Evolutionary conservation across 2,888 invertebrate species (phyloP), one percentile per base, ranked within the genome.

Genomic region (Cyaniris semiargus): DNA sequence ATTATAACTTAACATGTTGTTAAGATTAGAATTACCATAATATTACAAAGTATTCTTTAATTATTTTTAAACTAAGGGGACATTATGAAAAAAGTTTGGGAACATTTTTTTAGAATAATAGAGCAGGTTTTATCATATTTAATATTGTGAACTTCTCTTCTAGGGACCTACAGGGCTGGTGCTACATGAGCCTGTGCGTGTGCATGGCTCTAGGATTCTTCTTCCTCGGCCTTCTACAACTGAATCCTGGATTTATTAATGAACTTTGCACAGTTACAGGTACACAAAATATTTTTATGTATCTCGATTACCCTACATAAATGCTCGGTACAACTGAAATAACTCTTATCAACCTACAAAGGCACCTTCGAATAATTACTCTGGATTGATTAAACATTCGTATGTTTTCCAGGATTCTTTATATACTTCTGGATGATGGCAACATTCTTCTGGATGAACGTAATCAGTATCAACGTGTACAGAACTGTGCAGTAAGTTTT

Each of bases 401-500:
- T 56, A 71, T 70, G 34, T 23, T 77, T 85, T 87, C 78, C 84
- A 95, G 95, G 95, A 18, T 95, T 95, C 82, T 82, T 94, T 15
- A 89, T 95, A 10, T 96, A 95, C 84, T 94, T 94, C 80, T 95
- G 95, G 87, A 95, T 96, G 90, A 89, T 96, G 85, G 94, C 95
- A 1, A 95, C 96, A n/a, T 96, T 96, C 88, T 96, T 96, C 85
- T 96, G 96, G 96, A 90, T 96, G 88, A 96, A 96, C 83, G 92
- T 96, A 7, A 95, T 96, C 34, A 94, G 96, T 58, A 95, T 96
- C 81, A 96, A 96, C 84, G 94, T 96, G 77, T 96, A 95, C 93
- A 94, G 95, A 82, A 93, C 94, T 18, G 95, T 95, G 1, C 91
- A 95, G 96, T 96, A 90, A 95, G 96, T 95, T 83, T 60, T 15